These are phyloP conservation scores for Austrolebias charrua DNA, from an alignment of 2,797 vertebrate genomes.

Conservation along the genomic window DNA sequence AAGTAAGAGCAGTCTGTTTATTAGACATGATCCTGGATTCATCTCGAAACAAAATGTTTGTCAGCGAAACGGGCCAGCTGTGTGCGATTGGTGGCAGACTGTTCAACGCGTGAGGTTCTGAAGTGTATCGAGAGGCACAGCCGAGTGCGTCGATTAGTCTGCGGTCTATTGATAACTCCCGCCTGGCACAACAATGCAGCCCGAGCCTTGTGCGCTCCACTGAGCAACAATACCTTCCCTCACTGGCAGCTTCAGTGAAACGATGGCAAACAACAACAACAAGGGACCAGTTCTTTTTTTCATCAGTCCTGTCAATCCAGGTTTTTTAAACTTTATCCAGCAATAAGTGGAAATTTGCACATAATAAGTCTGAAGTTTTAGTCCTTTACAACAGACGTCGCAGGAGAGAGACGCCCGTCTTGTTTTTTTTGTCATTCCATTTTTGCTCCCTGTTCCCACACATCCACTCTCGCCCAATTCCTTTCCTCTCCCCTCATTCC, in stretches of 20 bases:
- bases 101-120: conserved; percentile 65
- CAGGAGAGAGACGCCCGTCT: conserved; percentile 21
- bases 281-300: conserved; percentile 48
- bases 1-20: conserved; percentile 43
- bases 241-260: conserved; percentile 72
- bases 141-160: conserved; percentile 76
- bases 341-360: conserved; percentile 25
- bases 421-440: conserved; percentile 26
- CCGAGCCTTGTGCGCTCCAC: conserved; percentile 77
- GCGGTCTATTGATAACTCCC: conserved; percentile 81
- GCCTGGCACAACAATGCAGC: conserved; percentile 78
- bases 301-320: conserved; percentile 60
- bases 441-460: conserved; percentile 18
- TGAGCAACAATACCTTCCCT: conserved; percentile 81
- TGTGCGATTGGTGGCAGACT: conserved; percentile 70
- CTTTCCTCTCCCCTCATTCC: conserved; percentile 34
- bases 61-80: conserved; percentile 68
- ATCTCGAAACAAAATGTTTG: conserved; percentile 67
- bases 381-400: not conserved
- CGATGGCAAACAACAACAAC: conserved; percentile 79
- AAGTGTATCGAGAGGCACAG: conserved; percentile 80
- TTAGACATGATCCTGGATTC: conserved; percentile 62
- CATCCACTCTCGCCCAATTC: conserved; percentile 25
- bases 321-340: conserved; percentile 51
- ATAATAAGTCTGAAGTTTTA: conserved; percentile 4